Evolutionary conservation across 2,113 vertebrate species (phyloP), one percentile per base, ranked within the genome.

Genomic region (Oncorhynchus kisutch): DNA sequence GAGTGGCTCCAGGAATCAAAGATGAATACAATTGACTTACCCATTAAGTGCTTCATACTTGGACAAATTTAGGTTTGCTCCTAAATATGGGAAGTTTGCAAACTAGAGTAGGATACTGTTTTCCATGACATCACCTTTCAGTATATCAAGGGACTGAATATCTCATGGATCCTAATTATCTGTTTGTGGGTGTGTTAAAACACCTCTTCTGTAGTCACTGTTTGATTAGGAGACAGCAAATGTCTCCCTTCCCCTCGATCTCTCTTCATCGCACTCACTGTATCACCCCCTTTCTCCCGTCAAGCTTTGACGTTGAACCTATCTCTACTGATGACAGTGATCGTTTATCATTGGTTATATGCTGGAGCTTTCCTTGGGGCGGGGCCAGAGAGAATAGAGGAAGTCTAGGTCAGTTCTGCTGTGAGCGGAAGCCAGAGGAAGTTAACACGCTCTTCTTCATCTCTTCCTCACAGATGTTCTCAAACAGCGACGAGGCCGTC

Each of bases 401-500:
- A 6, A 20, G 16, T 49, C 67, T 8, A 18, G 5, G 74, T 60
- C 49, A 7, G 39, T 45, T 9, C 39, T 57, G 34, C 71, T 71
- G 51, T 39, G 1, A 75, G 51, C 25, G 1, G 45, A 25, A 25
- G 65, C 79, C 49, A 14, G 31, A 67, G 64, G 72, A 68, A 13
- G 20, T 70, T 87, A 70, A 88, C 49, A 6, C 14, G 45, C 27
- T 59, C 2, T 75, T 49, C 49, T 82, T 76, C 65, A 48, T 60
- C 82, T 78, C 67, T 54, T 59, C 18, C 16, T 91, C 91, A 57
- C 93, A 99, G 97, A 98, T 99, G 97, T 99, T 99, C 95, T 98
- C 97, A 88, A 99, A 96, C 93, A 98, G 95, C 0, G 97, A 99
- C 20, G 97, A 99, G 90, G 97, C 97, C 59, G 95, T 94, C 70